These are phyloP conservation scores for Cydia strobilella DNA, from an alignment of 1,140 invertebrate genomes.

Conservation along the genomic window DNA sequence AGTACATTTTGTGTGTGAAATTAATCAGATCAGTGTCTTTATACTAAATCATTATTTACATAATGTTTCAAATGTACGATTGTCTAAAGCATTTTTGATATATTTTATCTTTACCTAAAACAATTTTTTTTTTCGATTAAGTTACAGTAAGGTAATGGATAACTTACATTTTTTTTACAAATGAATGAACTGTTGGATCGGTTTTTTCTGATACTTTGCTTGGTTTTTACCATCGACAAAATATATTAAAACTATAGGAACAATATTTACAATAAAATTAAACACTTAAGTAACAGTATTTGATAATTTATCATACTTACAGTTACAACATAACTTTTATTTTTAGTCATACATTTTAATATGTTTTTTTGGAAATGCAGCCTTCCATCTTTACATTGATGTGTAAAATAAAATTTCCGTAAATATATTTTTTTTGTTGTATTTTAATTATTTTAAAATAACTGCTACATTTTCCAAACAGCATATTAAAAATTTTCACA, in stretches of 20 bases:
- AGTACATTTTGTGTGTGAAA: conserved; percentile 17
- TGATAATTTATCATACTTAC: conserved; percentile 34
- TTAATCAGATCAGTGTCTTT: conserved; percentile 20
- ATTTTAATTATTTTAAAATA: background rate
- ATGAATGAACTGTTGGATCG: background rate
- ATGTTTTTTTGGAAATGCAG: conserved; percentile 23
- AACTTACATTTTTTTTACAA: background rate
- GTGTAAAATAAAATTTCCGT: background rate
- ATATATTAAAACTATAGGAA: conserved; percentile 27
- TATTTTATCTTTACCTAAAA: background rate
- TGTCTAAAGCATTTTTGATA: background rate
- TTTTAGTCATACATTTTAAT: conserved; percentile 33
- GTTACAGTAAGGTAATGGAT: too few species aligned
- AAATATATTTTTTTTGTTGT: background rate
- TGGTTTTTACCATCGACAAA: conserved; percentile 6
- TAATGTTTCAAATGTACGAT: background rate
- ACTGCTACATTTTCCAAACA: conserved; percentile 15
- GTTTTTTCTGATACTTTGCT: background rate
- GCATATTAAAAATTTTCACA: conserved; percentile 31
- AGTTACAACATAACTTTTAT: conserved; percentile 34
- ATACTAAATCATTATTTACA: conserved; percentile 17
- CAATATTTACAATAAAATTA: conserved; percentile 12
- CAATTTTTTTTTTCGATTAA: too few species aligned
- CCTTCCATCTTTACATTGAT: background rate
- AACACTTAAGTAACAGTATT: conserved; percentile 20